These are phyloP conservation scores for Stenodema calcarata DNA, from an alignment of 2,888 invertebrate genomes.

Conservation along the genomic window DNA sequence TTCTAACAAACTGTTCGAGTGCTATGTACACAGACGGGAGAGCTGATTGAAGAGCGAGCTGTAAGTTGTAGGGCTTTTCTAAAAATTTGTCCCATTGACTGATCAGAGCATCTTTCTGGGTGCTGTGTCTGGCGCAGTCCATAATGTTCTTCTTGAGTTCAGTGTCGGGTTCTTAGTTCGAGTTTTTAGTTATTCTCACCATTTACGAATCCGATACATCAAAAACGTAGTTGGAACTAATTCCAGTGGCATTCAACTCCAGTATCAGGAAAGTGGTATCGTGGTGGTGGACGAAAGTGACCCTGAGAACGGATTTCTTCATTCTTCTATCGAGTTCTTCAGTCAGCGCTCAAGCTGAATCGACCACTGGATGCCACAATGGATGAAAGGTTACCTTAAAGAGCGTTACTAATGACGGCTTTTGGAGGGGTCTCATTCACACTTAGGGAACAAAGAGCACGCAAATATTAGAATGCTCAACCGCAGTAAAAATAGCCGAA, in stretches of 20 bases:
- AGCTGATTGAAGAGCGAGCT: too few species aligned
- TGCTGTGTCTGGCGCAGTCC: too few species aligned
- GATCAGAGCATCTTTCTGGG: too few species aligned
- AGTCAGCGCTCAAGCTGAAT: background rate
- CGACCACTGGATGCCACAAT: background rate
- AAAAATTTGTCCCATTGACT: too few species aligned
- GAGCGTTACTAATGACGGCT: background rate
- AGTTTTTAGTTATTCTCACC: background rate
- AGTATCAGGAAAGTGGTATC: background rate
- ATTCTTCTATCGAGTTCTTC: background rate
- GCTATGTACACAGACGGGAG: too few species aligned
- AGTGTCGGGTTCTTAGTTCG: too few species aligned
- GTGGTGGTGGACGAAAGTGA: background rate
- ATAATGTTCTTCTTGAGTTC: too few species aligned
- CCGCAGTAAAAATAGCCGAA: background rate
- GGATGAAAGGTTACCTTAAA: background rate
- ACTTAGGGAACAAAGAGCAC: background rate
- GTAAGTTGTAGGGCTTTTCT: too few species aligned
- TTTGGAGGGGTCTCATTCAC: background rate
- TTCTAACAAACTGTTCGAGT: too few species aligned
- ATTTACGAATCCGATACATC: background rate
- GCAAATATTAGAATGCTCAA: background rate
- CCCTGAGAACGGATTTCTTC: background rate
- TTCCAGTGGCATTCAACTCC: background rate
- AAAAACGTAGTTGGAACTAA: background rate